These are phyloP conservation scores for Clamator glandarius DNA, from an alignment of 2,797 vertebrate genomes.

Conservation along the genomic window DNA sequence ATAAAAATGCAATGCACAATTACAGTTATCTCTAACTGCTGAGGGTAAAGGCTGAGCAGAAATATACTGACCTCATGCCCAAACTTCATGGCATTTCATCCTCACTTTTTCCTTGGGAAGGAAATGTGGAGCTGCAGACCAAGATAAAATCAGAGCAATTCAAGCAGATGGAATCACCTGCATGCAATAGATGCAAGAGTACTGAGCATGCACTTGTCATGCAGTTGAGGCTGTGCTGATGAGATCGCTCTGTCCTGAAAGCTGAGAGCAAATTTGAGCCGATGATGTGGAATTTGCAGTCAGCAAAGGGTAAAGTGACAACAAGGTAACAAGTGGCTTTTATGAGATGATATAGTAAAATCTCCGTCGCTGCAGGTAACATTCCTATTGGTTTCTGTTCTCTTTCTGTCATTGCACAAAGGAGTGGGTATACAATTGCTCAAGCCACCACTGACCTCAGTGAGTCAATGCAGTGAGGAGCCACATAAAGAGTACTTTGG, in stretches of 20 bases:
- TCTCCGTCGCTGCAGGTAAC: background rate
- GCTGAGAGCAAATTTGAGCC: slow-evolving; percentile 13
- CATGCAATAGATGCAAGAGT: background rate
- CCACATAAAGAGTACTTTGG: background rate
- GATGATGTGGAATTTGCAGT: background rate
- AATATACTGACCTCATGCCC: background rate
- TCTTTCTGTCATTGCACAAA: background rate
- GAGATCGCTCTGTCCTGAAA: background rate
- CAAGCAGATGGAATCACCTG: background rate
- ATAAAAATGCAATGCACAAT: background rate
- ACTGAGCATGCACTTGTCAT: background rate
- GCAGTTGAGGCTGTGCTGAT: background rate
- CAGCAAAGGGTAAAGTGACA: slow-evolving; percentile 6
- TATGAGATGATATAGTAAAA: background rate
- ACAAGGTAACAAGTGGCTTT: background rate
- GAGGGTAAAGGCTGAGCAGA: background rate
- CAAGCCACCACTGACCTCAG: background rate
- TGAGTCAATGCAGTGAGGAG: background rate
- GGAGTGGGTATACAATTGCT: background rate
- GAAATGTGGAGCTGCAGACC: background rate
- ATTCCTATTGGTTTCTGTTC: background rate
- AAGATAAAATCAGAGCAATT: background rate
- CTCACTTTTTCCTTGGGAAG: background rate
- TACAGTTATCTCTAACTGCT: background rate
- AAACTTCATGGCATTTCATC: background rate